These are phyloP conservation scores for Neoniphon sammara DNA, from an alignment of 2,797 vertebrate species.

Conservation along the genomic window DNA sequence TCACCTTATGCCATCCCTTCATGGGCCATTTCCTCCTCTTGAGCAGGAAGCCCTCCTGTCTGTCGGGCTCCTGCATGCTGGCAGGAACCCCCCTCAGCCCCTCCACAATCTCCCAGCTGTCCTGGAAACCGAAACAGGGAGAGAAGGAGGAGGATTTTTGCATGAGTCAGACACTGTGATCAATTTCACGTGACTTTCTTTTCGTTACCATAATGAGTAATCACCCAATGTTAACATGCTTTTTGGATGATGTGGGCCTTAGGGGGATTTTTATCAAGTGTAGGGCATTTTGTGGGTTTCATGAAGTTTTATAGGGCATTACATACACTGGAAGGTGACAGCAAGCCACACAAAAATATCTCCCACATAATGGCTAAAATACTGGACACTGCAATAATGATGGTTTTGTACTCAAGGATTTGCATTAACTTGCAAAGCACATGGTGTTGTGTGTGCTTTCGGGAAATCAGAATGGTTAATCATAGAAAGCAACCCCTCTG, in stretches of 20 bases:
- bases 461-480: not conserved
- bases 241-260: not conserved
- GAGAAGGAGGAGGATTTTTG: not conserved
- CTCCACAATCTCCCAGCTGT: conserved; percentile 98
- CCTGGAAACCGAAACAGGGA: conserved; percentile 77
- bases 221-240: not conserved
- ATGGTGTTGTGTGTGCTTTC: not conserved
- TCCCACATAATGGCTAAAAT: not conserved
- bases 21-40: conserved; percentile 99
- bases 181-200: not conserved
- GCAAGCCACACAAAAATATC: not conserved
- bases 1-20: conserved; percentile 99
- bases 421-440: not conserved
- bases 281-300: not conserved
- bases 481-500: not conserved
- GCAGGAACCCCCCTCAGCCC: conserved; percentile 87
- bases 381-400: not conserved
- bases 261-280: not conserved
- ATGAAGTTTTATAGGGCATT: not conserved
- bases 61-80: conserved; percentile 88
- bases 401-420: not conserved
- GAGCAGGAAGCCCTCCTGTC: conserved; percentile 92
- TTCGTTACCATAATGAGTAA: not conserved
- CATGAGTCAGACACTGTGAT: conserved; percentile 13
- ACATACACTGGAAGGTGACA: not conserved